These are phyloP conservation scores for Petromus typicus DNA, from an alignment of 2,113 vertebrate species.

Conservation along the genomic window DNA sequence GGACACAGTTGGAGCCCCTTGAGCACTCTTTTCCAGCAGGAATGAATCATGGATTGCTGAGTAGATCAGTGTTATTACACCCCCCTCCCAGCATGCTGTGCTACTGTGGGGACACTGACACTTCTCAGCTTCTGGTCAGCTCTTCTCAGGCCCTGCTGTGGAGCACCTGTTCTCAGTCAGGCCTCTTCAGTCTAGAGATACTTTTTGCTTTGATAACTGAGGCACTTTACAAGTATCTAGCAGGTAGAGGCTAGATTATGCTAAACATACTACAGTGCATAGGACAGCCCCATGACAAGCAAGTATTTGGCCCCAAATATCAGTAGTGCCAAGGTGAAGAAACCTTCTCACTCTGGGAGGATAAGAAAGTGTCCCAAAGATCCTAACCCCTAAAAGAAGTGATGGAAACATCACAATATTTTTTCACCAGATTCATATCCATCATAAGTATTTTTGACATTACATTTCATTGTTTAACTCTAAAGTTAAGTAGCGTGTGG, in stretches of 20 bases:
- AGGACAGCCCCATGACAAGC: not conserved
- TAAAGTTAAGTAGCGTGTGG: slow-evolving; percentile 52
- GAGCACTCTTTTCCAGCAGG: not conserved
- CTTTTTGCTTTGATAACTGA: not conserved
- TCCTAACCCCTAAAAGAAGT: not conserved
- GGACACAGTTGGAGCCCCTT: not conserved
- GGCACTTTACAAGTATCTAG: not conserved
- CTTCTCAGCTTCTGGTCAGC: not conserved
- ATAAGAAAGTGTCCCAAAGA: not conserved
- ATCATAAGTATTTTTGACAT: slow-evolving; percentile 14
- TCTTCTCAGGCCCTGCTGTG: not conserved
- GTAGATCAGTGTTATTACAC: not conserved
- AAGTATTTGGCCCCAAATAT: not conserved
- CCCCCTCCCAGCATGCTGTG: not conserved
- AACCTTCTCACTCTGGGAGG: not conserved
- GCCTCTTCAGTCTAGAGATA: not conserved
- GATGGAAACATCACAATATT: not conserved
- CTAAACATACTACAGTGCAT: not conserved
- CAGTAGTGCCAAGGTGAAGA: not conserved
- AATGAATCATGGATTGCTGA: not conserved
- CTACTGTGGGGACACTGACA: no score
- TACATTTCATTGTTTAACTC: slow-evolving; percentile 4
- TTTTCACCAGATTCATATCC: not conserved
- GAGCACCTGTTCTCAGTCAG: not conserved
- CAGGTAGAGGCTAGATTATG: not conserved